Evolutionary conservation across 2,113 vertebrate species (phyloP).

Genomic region (Amblyornis subalaris): DNA sequence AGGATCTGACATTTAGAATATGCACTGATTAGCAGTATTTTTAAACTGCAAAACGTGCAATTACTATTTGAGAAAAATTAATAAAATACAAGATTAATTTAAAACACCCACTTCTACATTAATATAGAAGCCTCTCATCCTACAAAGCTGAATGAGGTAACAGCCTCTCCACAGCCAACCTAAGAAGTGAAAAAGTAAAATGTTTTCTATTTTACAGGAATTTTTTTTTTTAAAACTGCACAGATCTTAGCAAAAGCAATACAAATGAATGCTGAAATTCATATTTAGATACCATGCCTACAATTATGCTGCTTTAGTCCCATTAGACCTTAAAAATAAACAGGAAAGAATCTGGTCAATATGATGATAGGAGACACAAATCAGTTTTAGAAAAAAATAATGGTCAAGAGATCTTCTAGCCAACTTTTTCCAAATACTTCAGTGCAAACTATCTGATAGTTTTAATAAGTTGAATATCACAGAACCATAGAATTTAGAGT

Average conservation of each 20-base stretch:
- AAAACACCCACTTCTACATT: not conserved
- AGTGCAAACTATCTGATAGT: not conserved
- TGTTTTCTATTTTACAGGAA: not conserved
- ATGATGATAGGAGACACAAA: not conserved
- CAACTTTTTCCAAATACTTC: not conserved
- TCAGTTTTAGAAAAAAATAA: not conserved
- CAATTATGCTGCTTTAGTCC: not conserved
- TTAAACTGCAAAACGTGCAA: constrained; percentile 10
- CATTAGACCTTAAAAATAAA: not conserved
- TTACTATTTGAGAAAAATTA: constrained; percentile 2
- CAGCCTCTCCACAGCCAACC: not conserved
- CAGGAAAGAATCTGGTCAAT: not conserved
- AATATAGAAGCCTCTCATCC: not conserved
- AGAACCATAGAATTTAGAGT: not conserved
- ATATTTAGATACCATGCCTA: not conserved
- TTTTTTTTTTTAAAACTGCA: not conserved
- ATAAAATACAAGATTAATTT: not conserved
- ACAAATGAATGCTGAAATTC: not conserved
- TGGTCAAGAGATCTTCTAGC: not conserved
- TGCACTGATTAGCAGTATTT: constrained; percentile 12
- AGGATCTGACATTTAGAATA: constrained; percentile 11
- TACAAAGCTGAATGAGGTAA: not conserved
- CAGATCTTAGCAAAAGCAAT: not conserved
- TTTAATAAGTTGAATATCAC: not conserved
- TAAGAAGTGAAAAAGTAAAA: not conserved